Evolutionary conservation across 2,888 invertebrate species (phyloP), one percentile per base, ranked within the genome.

Genomic region (Hypercompe scribonia): DNA sequence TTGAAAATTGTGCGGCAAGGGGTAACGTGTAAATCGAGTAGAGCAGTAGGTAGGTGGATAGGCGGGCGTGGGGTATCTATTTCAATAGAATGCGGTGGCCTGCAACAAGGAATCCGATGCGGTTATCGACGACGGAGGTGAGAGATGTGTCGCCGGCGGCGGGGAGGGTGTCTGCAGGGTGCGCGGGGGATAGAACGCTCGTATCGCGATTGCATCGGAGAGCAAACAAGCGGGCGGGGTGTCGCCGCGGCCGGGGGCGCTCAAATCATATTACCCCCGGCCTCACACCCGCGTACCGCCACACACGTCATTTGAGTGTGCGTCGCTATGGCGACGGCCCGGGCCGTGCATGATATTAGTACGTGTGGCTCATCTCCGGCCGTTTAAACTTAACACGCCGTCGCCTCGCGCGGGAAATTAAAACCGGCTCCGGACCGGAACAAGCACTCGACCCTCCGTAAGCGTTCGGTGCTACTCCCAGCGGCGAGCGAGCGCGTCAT

Each of bases 251-350:
- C 89, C 90, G 90, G 91, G 90, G 90, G 89, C 90, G 94, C 93
- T 94, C 94, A 95, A 95, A 95, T 95, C 95, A 95, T 95, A 95
- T 95, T 95, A 95, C 95, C 95, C 94, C 94, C 93, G 86, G 90
- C 89, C 94, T 90, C 93, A 92, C 93, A 92, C 94, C 91, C 89
- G 88, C 84, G 81, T 86, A 87, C 87, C 92, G 86, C 91, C 92
- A 90, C 96, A 96, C 96, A 96, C 97, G 96, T 96, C 96, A 96
- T 96, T 96, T 96, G 96, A 96, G 96, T 96, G 96, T 96, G 96
- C 96, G 96, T 97, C 96, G 96, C 96, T 96, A 96, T 96, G 96
- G 96, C 96, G 96, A 96, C 96, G 93, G 96, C 96, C 96, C 96
- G 96, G 96, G 96, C 92, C 94, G 92, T 95, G 95, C 95, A 95